Percentiles rank a stretch among this genome's conserved stretches.
Evolutionary conservation across 2,888 invertebrate genomes (phyloP).

Genomic region (Idaea aversata): DNA sequence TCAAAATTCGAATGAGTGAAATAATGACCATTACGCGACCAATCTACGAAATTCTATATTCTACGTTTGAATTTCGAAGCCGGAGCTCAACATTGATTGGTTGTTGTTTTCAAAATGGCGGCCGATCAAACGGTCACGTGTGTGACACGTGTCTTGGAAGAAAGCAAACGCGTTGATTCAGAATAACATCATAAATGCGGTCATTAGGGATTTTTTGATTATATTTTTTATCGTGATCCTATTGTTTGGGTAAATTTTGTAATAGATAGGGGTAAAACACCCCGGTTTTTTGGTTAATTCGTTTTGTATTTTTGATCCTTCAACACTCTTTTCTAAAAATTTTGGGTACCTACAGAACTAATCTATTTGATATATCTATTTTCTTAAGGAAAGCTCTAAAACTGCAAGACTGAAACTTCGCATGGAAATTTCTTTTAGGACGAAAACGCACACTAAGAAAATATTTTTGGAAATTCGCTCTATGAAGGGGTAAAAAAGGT

Average conservation of each 20-base stretch:
- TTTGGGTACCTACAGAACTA: neutral
- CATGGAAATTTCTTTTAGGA: too few species aligned
- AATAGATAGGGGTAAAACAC: constrained; percentile 62
- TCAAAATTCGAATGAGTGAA: constrained; percentile 66
- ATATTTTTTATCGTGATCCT: constrained; percentile 48
- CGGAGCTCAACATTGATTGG: constrained; percentile 36
- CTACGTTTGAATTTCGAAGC: neutral
- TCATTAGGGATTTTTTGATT: constrained; percentile 68
- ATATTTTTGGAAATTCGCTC: too few species aligned
- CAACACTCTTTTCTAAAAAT: neutral
- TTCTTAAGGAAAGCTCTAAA: too few species aligned
- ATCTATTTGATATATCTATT: too few species aligned
- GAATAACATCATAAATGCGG: constrained; percentile 73
- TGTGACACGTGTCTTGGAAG: constrained; percentile 63
- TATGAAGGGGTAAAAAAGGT: too few species aligned
- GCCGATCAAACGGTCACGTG: constrained; percentile 54
- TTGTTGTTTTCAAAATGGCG: constrained; percentile 56
- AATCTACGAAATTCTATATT: constrained; percentile 23
- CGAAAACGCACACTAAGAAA: too few species aligned
- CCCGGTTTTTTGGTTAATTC: constrained; percentile 5
- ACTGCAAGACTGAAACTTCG: too few species aligned
- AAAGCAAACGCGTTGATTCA: constrained; percentile 70
- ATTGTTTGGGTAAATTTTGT: constrained; percentile 64
- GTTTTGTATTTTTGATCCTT: neutral
- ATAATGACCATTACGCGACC: constrained; percentile 60